These are phyloP conservation scores for Exaiptasia diaphana DNA, from an alignment of 64 coral and sea anemone species.

Conservation along the genomic window DNA sequence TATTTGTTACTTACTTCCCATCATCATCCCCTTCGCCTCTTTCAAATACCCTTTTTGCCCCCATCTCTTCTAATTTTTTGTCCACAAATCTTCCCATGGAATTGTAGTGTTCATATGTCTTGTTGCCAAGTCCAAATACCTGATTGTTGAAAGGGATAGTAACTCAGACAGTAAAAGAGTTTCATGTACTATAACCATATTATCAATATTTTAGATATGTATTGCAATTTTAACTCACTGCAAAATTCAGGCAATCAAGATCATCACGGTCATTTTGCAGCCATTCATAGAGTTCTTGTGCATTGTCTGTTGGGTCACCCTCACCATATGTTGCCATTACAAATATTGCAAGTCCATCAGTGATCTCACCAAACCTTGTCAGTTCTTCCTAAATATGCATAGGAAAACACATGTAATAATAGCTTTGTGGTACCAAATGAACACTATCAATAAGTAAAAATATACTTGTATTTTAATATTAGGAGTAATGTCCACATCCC, in stretches of 20 bases:
- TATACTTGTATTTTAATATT: not conserved
- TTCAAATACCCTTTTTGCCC: constrained; percentile 75
- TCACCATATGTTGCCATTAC: constrained; percentile 98
- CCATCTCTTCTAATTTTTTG: constrained; percentile 85
- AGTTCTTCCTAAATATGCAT: constrained; percentile 76
- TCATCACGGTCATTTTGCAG: constrained; percentile 88
- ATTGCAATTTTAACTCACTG: constrained; percentile 52
- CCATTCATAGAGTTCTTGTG: constrained; percentile 96
- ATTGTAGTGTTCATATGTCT: constrained; percentile 97
- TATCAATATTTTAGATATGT: no score
- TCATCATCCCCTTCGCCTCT: constrained; percentile 95
- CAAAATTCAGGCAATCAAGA: constrained; percentile 75
- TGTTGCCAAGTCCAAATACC: constrained; percentile 95
- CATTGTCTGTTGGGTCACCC: constrained; percentile 95
- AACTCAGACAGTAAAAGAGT: not conserved
- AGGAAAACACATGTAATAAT: not conserved
- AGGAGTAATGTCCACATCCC: not conserved
- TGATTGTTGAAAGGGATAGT: not conserved
- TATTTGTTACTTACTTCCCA: constrained; percentile 81
- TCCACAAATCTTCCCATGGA: constrained; percentile 90
- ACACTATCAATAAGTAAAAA: not conserved
- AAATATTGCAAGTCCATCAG: constrained; percentile 84
- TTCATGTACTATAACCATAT: no score
- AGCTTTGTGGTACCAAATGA: not conserved
- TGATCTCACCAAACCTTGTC: constrained; percentile 72